Base-by-base conservation (phyloP, 2,888 invertebrate genomes). In the Epinotia ramella region DNA sequence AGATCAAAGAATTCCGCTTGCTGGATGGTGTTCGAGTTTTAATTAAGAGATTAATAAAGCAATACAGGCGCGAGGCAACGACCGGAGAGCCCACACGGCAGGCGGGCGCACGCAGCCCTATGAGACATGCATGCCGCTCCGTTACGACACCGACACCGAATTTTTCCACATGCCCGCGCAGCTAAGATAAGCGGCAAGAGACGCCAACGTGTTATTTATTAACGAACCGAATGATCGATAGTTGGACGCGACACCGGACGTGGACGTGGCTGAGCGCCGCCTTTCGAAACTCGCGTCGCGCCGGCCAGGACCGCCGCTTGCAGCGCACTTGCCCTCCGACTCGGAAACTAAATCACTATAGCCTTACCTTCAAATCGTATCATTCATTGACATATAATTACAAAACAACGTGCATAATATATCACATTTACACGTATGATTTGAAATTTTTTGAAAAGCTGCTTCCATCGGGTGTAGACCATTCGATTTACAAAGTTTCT, bases 141-240 rank as follows among this genome's bases (percentile, higher is more conserved):
- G 93, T 94, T 94, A 91, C 94, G 93, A 94, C 93, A 94, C 92
- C 93, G 92, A 94, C 94, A 92, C 93, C 93, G 89, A 94, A 93
- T 93, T 92, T 92, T 94, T 94, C 93, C 93, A 93, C 94, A 93
- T 94, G 94, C 91, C 91, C 92, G 93, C 89, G 88, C 93, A 93
- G 89, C 89, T 79, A 82, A 93, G 94, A 94, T 94, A 93, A 94
- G 93, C 92, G 86, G 89, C 89, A 87, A 88, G 84, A 90, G 91
- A 93, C 91, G 91, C 90, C 92, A 87, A 92, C 93, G 92, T 94
- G 93, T 93, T 93, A 93, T 94, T 94, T 94, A 94, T 94, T 93
- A 94, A 94, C 94, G 94, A 94, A 94, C 93, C 93, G 94, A 94
- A 94, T 94, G 94, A 94, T 94, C 93, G 94, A 94, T 94, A 93